A percentile compares a stretch with the other conserved stretches of the same genome.
Evolutionary conservation across 2,888 invertebrate species (phyloP).

Genomic region (Cephalotes varians): DNA sequence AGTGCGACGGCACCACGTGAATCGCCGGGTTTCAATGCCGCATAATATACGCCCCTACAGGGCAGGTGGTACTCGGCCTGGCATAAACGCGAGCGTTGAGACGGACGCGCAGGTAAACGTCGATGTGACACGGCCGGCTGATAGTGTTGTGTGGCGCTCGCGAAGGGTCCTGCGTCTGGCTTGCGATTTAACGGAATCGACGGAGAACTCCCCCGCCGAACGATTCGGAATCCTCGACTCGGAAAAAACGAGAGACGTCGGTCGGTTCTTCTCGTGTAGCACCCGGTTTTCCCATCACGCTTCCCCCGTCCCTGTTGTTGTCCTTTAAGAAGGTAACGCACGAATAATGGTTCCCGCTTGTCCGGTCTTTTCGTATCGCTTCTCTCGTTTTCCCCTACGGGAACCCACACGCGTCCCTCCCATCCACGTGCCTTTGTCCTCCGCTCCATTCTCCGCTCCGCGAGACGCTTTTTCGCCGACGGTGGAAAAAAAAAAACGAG

Average conservation of each 20-base stretch:
- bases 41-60: conserved; percentile 69
- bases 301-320: neutral
- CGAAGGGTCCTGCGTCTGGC: conserved; percentile 41
- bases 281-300: neutral
- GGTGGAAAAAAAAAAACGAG: conserved; percentile 17
- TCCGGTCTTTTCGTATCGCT: conserved; percentile 27
- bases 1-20: conserved; percentile 55
- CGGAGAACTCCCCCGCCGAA: conserved; percentile 35
- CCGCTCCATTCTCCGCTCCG: neutral
- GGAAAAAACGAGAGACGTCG: conserved; percentile 61
- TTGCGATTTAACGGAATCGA: conserved; percentile 61
- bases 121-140: neutral
- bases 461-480: conserved; percentile 42
- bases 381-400: neutral
- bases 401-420: neutral
- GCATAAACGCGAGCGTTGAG: conserved; percentile 25
- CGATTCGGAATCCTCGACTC: conserved; percentile 60
- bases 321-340: conserved; percentile 53
- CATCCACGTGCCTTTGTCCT: conserved; percentile 29
- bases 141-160: neutral
- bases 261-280: conserved; percentile 8
- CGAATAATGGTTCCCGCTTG: conserved; percentile 48
- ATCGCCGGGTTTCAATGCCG: conserved; percentile 56
- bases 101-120: conserved; percentile 47
- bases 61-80: conserved; percentile 69